Percentiles rank a stretch among this genome's conserved stretches.
These are phyloP conservation scores for Pyrgus malvae DNA, from an alignment of 2,888 invertebrate genomes.

Conservation along the genomic window DNA sequence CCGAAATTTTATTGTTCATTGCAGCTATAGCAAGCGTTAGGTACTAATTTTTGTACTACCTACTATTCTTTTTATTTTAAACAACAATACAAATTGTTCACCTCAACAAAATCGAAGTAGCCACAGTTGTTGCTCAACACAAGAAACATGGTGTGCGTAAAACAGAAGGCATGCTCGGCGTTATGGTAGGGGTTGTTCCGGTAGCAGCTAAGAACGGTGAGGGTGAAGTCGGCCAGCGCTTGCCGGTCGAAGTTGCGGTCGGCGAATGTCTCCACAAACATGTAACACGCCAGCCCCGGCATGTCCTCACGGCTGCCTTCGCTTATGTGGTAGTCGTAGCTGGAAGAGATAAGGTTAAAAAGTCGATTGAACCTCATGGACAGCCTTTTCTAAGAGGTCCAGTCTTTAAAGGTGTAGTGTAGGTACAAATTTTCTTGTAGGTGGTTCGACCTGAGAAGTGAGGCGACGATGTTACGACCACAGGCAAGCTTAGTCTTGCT, in stretches of 20 bases:
- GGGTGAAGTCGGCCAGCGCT: constrained; percentile 68
- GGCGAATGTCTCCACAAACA: constrained; percentile 75
- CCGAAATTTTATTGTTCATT: no score
- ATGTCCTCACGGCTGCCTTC: constrained; percentile 72
- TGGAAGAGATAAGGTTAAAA: no score
- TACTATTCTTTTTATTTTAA: no score
- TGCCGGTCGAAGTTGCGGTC: constrained; percentile 58
- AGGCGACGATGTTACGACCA: no score
- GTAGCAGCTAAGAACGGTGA: constrained; percentile 73
- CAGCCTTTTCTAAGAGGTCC: no score
- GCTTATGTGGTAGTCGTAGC: constrained; percentile 81
- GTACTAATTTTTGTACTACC: no score
- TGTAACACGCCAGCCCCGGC: constrained; percentile 75
- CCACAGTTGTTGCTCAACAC: constrained; percentile 73
- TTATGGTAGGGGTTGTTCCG: constrained; percentile 83
- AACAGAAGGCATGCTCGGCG: constrained; percentile 84
- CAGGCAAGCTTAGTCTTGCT: no score
- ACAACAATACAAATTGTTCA: constrained; percentile 35
- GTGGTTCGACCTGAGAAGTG: no score
- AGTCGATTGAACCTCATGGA: no score
- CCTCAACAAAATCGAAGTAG: constrained; percentile 74
- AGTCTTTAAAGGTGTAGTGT: no score
- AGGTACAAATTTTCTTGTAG: no score
- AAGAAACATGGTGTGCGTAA: constrained; percentile 83
- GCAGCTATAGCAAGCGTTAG: no score